Percentiles rank a stretch among this genome's conserved stretches.
Conservation (phyloP, 2,888 invertebrate genomes). For the Mimachlamys varia region DNA sequence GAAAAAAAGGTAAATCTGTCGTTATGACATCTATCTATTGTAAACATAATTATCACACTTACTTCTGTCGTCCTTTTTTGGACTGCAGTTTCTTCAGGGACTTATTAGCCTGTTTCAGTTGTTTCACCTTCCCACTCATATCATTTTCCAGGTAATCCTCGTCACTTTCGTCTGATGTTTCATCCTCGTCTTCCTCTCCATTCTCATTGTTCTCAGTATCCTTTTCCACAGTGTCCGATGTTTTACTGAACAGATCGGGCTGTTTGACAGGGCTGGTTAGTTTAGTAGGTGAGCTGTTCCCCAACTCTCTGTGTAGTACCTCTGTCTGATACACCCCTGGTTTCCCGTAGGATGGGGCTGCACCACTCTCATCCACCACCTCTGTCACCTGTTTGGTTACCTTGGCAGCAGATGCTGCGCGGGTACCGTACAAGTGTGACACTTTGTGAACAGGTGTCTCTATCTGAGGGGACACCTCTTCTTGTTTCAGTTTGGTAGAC, state of each 20-base stretch:
- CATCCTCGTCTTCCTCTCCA: conserved; percentile 44
- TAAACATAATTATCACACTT: not conserved
- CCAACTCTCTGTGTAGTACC: not conserved
- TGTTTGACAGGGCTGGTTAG: not conserved
- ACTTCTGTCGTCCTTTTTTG: not conserved
- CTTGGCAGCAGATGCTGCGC: conserved; percentile 46
- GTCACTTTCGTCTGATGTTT: conserved; percentile 41
- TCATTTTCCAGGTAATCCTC: conserved; percentile 7
- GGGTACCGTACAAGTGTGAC: conserved; percentile 51
- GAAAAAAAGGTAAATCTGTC: too few species aligned
- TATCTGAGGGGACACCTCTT: not conserved
- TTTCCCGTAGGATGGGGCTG: not conserved
- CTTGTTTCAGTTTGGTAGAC: not conserved
- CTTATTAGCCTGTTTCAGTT: not conserved
- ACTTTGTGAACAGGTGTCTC: conserved; percentile 37
- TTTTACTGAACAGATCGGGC: not conserved
- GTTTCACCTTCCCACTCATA: not conserved
- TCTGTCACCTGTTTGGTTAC: not conserved
- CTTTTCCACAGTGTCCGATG: not conserved
- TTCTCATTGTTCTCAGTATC: conserved; percentile 3
- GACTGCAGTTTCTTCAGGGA: not conserved
- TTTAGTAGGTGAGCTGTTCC: not conserved
- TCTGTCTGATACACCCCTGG: not conserved
- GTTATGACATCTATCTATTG: too few species aligned
- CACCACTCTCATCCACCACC: not conserved